phyloP scores from a whole-genome alignment of 2,797 vertebrate genomes.

The Cyclopterus lumpus region DNA sequence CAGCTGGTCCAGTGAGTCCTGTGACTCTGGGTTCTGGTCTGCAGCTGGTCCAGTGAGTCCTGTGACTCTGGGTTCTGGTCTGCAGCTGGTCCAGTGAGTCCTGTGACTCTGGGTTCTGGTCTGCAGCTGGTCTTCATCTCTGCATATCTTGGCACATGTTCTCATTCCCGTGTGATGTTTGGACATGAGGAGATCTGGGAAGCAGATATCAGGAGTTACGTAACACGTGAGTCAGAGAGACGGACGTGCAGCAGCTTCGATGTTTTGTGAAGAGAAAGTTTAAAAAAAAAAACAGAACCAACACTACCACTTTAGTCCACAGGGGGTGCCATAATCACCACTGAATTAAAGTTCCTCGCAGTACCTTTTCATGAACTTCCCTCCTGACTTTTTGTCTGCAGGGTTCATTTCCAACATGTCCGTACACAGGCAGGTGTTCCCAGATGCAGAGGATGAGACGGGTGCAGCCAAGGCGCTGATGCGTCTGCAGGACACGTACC shows the following conservation, averaged over 20 bases:
- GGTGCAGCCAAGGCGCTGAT: constrained; percentile 95
- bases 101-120: not conserved
- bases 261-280: not conserved
- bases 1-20: too few relatives aligned
- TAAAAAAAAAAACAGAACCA: too few relatives aligned
- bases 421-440: constrained; percentile 92
- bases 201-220: constrained; percentile 2
- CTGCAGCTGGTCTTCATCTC: constrained; percentile 61
- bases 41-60: too few relatives aligned
- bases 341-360: not conserved
- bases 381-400: constrained; percentile 53
- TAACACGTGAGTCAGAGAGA: constrained; percentile 23
- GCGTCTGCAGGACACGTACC: constrained; percentile 98
- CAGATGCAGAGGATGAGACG: constrained; percentile 92
- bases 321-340: not conserved
- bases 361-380: not conserved
- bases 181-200: not conserved
- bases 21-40: too few relatives aligned
- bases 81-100: not conserved
- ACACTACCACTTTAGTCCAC: not conserved
- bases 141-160: constrained; percentile 50
- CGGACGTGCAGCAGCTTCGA: not conserved
- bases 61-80: not conserved
- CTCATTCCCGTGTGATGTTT: constrained; percentile 34
- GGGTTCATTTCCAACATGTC: constrained; percentile 96